Evolutionary conservation across 2,113 vertebrate genomes (phyloP).

Genomic region (Pristiophorus japonicus): DNA sequence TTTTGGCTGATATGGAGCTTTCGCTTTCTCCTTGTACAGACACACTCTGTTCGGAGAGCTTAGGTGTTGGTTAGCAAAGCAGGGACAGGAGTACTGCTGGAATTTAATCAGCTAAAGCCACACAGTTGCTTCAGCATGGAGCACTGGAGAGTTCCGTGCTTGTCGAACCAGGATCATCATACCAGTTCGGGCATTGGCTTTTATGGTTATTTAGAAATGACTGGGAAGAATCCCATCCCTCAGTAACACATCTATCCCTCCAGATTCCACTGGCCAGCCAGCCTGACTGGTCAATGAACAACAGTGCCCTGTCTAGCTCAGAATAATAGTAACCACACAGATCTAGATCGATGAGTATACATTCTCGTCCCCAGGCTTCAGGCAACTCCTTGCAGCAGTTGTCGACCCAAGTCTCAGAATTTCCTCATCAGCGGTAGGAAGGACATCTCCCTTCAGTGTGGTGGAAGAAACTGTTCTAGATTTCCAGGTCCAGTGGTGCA

Average conservation of each 20-base stretch:
- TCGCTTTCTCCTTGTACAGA: background rate
- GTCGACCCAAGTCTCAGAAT: background rate
- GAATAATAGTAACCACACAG: background rate
- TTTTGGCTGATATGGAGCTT: background rate
- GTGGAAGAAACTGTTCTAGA: background rate
- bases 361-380: background rate
- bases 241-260: background rate
- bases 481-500: background rate
- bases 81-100: background rate
- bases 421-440: background rate
- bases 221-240: background rate
- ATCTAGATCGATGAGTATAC: background rate
- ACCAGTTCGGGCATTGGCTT: background rate
- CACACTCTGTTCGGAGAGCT: background rate
- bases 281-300: background rate
- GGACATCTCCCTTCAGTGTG: background rate
- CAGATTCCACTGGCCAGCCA: background rate
- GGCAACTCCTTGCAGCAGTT: background rate
- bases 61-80: background rate
- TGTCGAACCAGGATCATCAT: background rate
- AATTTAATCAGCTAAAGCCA: background rate
- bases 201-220: background rate
- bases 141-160: background rate
- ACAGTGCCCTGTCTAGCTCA: background rate
- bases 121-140: background rate